Evolutionary conservation across 1,140 invertebrate species (phyloP).

Genomic region (Nasonia vitripennis): DNA sequence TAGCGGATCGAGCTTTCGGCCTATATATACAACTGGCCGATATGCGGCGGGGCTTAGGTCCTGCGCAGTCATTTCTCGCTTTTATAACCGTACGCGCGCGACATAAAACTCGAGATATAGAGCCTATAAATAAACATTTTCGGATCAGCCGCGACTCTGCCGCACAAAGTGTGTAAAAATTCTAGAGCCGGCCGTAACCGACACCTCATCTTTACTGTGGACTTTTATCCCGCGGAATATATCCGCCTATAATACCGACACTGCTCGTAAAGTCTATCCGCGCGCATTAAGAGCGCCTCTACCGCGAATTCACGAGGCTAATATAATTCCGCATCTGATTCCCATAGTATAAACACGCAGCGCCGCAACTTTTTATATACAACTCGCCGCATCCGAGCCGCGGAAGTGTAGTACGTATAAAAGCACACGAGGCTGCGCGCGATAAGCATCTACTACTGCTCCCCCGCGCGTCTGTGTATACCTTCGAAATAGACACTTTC

Average conservation of each 20-base stretch:
- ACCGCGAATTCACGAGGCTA: slow-evolving; percentile 11
- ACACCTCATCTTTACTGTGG: too few species aligned
- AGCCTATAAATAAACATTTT: slow-evolving; percentile 9
- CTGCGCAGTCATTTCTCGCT: background rate
- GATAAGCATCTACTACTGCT: slow-evolving; percentile 32
- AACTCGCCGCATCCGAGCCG: background rate
- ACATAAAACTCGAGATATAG: background rate
- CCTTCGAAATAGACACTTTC: slow-evolving; percentile 9
- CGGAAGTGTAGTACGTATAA: background rate
- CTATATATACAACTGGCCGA: background rate
- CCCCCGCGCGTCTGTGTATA: background rate
- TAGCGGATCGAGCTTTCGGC: background rate
- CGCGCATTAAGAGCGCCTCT: background rate
- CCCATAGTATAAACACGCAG: slow-evolving; percentile 29
- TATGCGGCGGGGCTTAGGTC: background rate
- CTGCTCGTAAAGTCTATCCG: too few species aligned
- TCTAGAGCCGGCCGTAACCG: too few species aligned
- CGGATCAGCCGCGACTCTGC: too few species aligned
- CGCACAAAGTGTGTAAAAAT: too few species aligned
- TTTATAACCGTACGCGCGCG: background rate
- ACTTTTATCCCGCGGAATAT: too few species aligned
- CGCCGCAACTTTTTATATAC: slow-evolving; percentile 1
- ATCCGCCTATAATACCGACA: too few species aligned
- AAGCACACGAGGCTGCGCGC: slow-evolving; percentile 8
- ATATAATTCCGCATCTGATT: slow-evolving; percentile 27